Evolutionary conservation across 2,797 vertebrate species (phyloP).

Genomic region (Bovichtus variegatus): DNA sequence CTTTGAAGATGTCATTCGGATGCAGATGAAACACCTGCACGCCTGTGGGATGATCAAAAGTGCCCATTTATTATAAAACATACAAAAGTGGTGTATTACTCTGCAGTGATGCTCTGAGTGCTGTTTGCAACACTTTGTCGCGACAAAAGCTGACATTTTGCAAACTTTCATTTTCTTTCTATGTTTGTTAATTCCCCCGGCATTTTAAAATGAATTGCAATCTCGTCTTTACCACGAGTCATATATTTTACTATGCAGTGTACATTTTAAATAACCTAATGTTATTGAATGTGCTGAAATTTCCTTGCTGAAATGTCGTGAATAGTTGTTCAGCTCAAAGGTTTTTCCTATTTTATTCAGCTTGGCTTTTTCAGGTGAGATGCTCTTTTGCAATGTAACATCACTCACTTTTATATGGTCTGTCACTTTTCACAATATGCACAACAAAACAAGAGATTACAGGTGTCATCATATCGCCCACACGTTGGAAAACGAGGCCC

Average conservation of each 20-base stretch:
- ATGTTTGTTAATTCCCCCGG: neutral
- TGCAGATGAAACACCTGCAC: constrained; percentile 58
- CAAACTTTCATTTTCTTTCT: neutral
- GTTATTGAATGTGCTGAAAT: neutral
- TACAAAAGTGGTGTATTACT: constrained; percentile 33
- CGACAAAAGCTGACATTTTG: neutral
- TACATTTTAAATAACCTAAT: neutral
- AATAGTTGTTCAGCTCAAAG: neutral
- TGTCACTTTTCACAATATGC: neutral
- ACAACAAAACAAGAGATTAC: neutral
- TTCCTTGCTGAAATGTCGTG: no score
- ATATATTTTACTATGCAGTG: neutral
- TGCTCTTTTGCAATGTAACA: neutral
- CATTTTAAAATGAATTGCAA: neutral
- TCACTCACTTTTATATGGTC: neutral
- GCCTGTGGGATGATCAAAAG: constrained; percentile 55
- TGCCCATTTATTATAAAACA: constrained; percentile 36
- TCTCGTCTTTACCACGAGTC: neutral
- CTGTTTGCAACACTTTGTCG: constrained; percentile 29
- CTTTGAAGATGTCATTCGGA: constrained; percentile 52
- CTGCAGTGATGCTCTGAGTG: constrained; percentile 18
- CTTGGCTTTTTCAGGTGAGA: neutral
- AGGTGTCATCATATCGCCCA: constrained; percentile 3
- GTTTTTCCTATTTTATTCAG: neutral
- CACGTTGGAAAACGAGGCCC: constrained; percentile 21